phyloP scores from a whole-genome alignment of 2,888 invertebrate genomes.

The Dromius quadrimaculatus region DNA sequence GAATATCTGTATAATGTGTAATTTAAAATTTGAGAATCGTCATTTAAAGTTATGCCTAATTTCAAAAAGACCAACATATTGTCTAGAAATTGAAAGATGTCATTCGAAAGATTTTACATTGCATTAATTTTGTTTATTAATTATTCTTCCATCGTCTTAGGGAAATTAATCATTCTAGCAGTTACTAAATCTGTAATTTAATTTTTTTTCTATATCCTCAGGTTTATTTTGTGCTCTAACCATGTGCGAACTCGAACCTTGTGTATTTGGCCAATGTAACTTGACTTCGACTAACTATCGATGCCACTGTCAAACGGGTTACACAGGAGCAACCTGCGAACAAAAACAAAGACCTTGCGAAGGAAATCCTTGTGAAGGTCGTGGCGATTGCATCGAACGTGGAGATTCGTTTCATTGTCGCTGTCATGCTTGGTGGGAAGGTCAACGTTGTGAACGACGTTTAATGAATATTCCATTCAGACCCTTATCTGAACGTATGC shows the following conservation, averaged over 20 bases:
- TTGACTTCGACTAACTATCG: slow-evolving; percentile 68
- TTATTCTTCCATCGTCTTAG: too few relatives aligned
- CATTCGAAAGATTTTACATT: too few relatives aligned
- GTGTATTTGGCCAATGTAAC: slow-evolving; percentile 76
- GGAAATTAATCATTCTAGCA: background rate
- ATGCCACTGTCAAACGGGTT: slow-evolving; percentile 78
- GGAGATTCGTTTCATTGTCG: slow-evolving; percentile 57
- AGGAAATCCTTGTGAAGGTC: slow-evolving; percentile 78
- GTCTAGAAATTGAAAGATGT: too few relatives aligned
- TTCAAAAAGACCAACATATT: too few relatives aligned
- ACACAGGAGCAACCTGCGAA: slow-evolving; percentile 76
- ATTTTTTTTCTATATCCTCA: slow-evolving; percentile 60
- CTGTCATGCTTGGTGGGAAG: slow-evolving; percentile 78
- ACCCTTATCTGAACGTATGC: slow-evolving; percentile 82
- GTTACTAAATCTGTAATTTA: slow-evolving; percentile 8
- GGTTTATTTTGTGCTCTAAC: slow-evolving; percentile 83
- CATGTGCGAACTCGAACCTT: slow-evolving; percentile 80
- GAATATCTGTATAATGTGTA: too few relatives aligned
- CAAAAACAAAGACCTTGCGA: slow-evolving; percentile 79
- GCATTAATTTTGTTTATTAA: too few relatives aligned
- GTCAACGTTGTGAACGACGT: slow-evolving; percentile 75
- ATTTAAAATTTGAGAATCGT: too few relatives aligned
- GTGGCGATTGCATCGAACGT: slow-evolving; percentile 76
- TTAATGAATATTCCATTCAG: slow-evolving; percentile 79
- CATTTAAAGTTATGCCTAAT: too few relatives aligned